Evolutionary conservation across 2,113 vertebrate genomes (phyloP).

Genomic region (Cottus gobio): DNA sequence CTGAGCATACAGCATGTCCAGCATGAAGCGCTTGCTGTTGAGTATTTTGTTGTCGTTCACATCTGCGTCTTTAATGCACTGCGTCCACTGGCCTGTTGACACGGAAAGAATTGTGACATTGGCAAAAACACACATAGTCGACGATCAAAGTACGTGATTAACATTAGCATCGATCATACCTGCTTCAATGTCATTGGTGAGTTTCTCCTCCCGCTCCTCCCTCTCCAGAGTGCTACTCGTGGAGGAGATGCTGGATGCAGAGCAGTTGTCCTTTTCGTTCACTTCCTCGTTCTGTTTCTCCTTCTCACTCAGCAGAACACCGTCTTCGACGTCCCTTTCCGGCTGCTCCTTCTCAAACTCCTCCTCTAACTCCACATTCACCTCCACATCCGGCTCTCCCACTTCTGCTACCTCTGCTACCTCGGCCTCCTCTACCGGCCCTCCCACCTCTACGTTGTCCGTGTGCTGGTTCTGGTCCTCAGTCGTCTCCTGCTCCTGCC

Average conservation of each 20-base stretch:
- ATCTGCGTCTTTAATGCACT: constrained; percentile 85
- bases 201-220: constrained; percentile 93
- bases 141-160: not conserved
- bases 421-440: constrained; percentile 67
- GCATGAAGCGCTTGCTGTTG: constrained; percentile 94
- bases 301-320: constrained; percentile 92
- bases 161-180: constrained; percentile 79
- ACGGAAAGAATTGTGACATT: not conserved
- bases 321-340: constrained; percentile 88
- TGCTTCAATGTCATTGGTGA: constrained; percentile 86
- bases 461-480: constrained; percentile 31
- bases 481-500: constrained; percentile 33
- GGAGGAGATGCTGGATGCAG: constrained; percentile 97
- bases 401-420: constrained; percentile 47
- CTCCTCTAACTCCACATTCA: constrained; percentile 71
- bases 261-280: constrained; percentile 99
- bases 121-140: not conserved
- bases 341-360: constrained; percentile 83
- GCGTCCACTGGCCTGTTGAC: constrained; percentile 87
- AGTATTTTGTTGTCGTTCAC: constrained; percentile 92
- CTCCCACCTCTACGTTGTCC: constrained; percentile 49
- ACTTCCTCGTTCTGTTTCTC: constrained; percentile 97
- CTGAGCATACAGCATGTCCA: constrained; percentile 97
- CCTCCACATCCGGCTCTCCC: constrained; percentile 46
- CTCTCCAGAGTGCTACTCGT: constrained; percentile 98